Percentiles rank a stretch among this genome's conserved stretches.
These are phyloP conservation scores for Danio tinwini DNA, from an alignment of 2,797 vertebrate genomes.

Conservation along the genomic window DNA sequence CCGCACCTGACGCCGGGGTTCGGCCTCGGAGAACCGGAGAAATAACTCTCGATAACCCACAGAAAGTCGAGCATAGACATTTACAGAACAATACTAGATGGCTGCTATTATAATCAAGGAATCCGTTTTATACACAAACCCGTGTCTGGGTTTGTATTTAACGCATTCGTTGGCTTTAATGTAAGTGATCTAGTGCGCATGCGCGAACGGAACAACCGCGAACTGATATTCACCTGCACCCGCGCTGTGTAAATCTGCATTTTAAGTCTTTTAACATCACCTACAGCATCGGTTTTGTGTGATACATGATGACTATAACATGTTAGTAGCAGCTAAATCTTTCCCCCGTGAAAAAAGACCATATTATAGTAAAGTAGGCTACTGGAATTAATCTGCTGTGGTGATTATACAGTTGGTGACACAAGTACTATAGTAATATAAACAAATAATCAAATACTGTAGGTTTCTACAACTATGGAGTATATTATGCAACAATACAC, in stretches of 20 bases:
- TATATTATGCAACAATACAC: no score
- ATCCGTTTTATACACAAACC: background rate
- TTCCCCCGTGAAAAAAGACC: no score
- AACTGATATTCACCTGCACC: background rate
- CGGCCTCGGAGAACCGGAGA: conserved; percentile 53
- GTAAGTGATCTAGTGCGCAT: background rate
- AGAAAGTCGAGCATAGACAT: no score
- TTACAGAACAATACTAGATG: background rate
- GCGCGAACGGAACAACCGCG: no score
- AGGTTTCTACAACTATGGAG: no score
- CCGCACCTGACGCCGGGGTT: conserved; percentile 60
- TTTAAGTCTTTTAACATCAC: background rate
- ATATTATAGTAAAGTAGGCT: no score
- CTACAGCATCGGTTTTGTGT: background rate
- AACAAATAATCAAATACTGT: no score
- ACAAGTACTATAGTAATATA: no score
- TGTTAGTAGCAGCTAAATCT: no score
- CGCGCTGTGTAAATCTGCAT: background rate
- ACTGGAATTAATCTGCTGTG: no score
- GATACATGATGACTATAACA: background rate
- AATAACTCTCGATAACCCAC: conserved; percentile 41
- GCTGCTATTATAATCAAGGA: background rate
- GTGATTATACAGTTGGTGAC: no score
- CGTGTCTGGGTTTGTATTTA: no score
- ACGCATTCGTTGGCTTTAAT: background rate